Evolutionary conservation across 2,113 vertebrate genomes (phyloP), one percentile per base, ranked within the genome.

Genomic region (Todiramphus chloris): DNA sequence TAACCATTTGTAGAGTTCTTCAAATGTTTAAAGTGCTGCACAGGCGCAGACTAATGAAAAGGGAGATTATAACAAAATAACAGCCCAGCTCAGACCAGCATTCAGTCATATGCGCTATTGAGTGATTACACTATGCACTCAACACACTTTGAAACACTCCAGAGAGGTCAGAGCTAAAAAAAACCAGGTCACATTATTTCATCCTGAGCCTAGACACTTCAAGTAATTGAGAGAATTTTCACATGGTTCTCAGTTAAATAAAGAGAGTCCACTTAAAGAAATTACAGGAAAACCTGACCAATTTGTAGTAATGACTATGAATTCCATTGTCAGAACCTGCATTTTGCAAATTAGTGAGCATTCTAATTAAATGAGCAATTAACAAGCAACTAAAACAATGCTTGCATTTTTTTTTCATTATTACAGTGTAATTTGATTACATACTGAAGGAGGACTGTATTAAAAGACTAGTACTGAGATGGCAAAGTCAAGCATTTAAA

Each of bases 231-330:
- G 25, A 89, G 60, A 83, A 94, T 88, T 94, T 94, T 94, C 87
- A 93, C 83, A 83, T 85, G 78, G 58, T 74, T 94, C 93, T 76
- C 70, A 94, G 89, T 48, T 67, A 83, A 94, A 92, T 67, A 63
- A 77, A 70, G 59, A 92, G 95, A 93, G 63, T 70, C 41, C 74
- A 70, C 88, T 95, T 75, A 83, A 87, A 90, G n/a, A 95, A 97
- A 93, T 91, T 93, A 95, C 75, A 93, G 91, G 91, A 83, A 95
- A 95, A 80, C 87, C 72, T 86, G 51, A 94, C 82, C 73, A 83
- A 89, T 97, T 94, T 95, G 68, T 79, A 75, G n/a, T 91, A 95
- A 93, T 64, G 56, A 80, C 51, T 73, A 59, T 12, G 16, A 91
- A 95, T 92, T 69, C 37, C 48, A 81, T 25, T 89, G 80, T 93